These are phyloP conservation scores for Irena cyanogastra DNA, from an alignment of 2,113 vertebrate genomes.

Conservation along the genomic window DNA sequence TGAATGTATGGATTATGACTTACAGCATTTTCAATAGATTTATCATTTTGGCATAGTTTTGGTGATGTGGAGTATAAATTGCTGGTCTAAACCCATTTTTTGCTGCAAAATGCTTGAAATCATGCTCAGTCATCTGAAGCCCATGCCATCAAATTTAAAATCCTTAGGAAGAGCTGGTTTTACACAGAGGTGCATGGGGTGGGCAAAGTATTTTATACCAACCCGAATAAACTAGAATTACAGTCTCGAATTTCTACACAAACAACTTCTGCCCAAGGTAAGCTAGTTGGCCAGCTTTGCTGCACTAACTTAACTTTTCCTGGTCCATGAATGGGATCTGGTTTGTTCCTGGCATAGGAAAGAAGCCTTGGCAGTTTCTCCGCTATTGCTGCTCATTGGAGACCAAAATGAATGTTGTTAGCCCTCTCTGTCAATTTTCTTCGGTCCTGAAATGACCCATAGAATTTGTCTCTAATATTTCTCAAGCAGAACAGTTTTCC, in stretches of 20 bases:
- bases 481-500: neutral
- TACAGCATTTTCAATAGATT: neutral
- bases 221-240: neutral
- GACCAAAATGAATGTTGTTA: neutral
- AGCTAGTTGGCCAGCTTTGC: neutral
- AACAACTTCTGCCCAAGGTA: neutral
- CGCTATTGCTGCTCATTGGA: neutral
- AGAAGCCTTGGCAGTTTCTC: neutral
- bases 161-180: neutral
- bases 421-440: neutral
- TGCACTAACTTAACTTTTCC: constrained; percentile 32
- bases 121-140: neutral
- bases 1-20: neutral
- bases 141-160: neutral
- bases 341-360: constrained; percentile 15
- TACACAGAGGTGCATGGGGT: neutral
- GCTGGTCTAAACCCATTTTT: neutral
- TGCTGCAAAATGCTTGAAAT: neutral
- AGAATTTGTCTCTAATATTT: neutral
- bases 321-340: neutral
- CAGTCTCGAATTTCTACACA: neutral
- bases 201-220: neutral
- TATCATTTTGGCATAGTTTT: neutral
- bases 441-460: neutral
- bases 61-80: neutral